A percentile compares a stretch with the other conserved stretches of the same genome.
Conservation (phyloP, 2,888 invertebrate genomes). For the Apoderus coryli region DNA sequence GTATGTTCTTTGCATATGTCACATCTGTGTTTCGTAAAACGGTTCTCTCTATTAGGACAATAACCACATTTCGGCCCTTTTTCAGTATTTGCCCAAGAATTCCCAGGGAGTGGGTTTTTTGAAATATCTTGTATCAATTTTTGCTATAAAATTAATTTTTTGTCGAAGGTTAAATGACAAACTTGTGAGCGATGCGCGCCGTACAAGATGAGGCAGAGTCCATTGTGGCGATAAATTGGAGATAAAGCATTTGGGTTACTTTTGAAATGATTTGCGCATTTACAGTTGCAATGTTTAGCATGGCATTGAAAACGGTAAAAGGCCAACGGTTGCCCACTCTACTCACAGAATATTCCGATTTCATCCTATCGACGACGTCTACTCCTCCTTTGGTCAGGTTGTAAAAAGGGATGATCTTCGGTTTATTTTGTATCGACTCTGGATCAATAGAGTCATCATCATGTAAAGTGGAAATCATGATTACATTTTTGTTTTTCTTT, state of each 20-base stretch:
- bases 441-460: conserved; percentile 10
- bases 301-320: conserved; percentile 2
- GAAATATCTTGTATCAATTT: background rate
- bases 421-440: conserved; percentile 4
- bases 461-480: conserved; percentile 17
- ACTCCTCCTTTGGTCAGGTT: conserved; percentile 11
- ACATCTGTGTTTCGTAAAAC: conserved; percentile 1
- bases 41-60: conserved; percentile 4
- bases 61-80: conserved; percentile 1
- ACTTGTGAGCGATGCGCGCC: conserved; percentile 1
- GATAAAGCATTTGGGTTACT: no score
- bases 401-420: conserved; percentile 7
- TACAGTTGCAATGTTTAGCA: background rate
- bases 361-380: conserved; percentile 10
- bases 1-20: conserved; percentile 2
- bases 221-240: conserved; percentile 4
- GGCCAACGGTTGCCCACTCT: conserved; percentile 8
- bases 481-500: conserved; percentile 16
- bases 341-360: conserved; percentile 9
- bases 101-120: background rate
- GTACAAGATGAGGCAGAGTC: conserved; percentile 4
- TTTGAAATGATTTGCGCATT: conserved; percentile 7
- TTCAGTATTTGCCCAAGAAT: background rate
- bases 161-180: conserved; percentile 5
- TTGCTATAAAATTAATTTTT: conserved; percentile 1